A percentile compares a stretch with the other conserved stretches of the same genome.
phyloP scores from a whole-genome alignment of 2,113 vertebrate genomes.

The Merops nubicus region DNA sequence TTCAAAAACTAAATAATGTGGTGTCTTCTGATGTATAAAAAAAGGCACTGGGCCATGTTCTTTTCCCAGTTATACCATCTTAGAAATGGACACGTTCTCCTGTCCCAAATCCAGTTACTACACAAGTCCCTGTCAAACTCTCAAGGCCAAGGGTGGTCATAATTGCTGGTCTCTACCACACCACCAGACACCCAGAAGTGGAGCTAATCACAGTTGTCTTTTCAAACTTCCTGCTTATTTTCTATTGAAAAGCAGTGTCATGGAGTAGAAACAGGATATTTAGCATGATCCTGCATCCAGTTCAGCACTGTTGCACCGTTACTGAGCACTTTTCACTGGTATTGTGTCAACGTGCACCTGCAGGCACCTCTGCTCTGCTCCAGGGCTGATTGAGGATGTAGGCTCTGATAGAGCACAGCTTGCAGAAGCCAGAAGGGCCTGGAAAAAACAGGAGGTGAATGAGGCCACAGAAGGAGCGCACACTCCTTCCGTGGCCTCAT shows the following conservation, averaged over 20 bases:
- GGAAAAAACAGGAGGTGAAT: neutral
- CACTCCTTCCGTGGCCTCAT: neutral
- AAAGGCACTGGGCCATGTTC: neutral
- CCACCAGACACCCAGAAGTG: neutral
- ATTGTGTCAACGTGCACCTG: neutral
- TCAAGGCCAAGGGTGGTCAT: neutral
- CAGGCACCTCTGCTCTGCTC: neutral
- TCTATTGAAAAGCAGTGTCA: neutral
- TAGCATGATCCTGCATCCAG: neutral
- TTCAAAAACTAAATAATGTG: neutral
- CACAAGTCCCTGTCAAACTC: neutral
- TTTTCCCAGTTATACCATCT: neutral
- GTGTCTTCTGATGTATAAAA: neutral
- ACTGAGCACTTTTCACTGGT: rapidly evolving
- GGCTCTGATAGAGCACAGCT: neutral
- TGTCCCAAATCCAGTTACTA: neutral
- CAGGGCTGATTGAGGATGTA: neutral
- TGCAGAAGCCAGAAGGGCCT: neutral
- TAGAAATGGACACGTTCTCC: neutral
- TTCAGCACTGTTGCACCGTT: neutral
- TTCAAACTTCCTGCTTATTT: neutral
- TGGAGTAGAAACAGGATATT: neutral
- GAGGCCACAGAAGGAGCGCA: neutral
- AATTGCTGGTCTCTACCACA: neutral
- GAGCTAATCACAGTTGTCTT: neutral